Percentiles rank a stretch among this genome's conserved stretches.
These are phyloP conservation scores for Lanistes nyassanus DNA, from an alignment of 1,140 invertebrate species.

Conservation along the genomic window DNA sequence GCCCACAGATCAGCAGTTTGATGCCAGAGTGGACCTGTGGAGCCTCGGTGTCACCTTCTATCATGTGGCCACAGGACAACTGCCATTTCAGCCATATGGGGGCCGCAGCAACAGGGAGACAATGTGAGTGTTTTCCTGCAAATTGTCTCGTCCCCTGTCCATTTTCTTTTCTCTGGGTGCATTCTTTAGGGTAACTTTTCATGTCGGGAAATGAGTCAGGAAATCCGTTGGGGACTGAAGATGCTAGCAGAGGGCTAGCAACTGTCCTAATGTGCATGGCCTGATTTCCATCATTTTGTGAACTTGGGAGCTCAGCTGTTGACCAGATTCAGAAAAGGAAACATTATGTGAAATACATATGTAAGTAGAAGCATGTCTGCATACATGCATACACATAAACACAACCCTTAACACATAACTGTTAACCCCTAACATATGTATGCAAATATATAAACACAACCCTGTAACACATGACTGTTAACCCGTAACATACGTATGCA, in stretches of 20 bases:
- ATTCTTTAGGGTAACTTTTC: not conserved
- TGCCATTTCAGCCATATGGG: constrained; percentile 93
- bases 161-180: not conserved
- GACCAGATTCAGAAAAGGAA: no score
- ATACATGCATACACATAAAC: no score
- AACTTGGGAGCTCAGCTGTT: no score
- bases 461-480: no score
- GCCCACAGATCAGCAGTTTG: constrained; percentile 86
- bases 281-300: not conserved
- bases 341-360: no score
- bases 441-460: no score
- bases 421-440: no score
- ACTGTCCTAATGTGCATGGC: no score
- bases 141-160: not conserved
- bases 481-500: no score
- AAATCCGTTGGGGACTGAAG: not conserved
- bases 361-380: no score
- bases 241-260: no score
- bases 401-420: no score
- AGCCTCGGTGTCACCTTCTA: constrained; percentile 96
- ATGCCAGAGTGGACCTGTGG: constrained; percentile 94
- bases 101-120: constrained; percentile 94
- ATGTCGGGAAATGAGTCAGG: not conserved
- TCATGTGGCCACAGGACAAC: constrained; percentile 93
- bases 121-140: constrained; percentile 75